Evolutionary conservation across 1,140 invertebrate genomes (phyloP).

Genomic region (Leptopilina clavipes): DNA sequence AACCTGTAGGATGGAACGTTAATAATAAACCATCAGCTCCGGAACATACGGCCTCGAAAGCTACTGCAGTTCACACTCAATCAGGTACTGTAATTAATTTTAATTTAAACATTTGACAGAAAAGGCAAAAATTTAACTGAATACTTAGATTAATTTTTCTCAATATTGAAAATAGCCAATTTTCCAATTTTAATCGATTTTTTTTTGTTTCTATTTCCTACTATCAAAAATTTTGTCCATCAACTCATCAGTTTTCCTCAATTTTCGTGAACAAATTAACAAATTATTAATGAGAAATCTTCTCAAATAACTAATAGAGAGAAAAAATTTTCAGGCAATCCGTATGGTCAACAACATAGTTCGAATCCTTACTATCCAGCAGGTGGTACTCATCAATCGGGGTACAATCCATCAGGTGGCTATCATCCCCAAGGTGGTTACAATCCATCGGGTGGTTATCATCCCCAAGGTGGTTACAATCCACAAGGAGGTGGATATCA

Average conservation of each 20-base stretch:
- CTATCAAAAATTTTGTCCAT: too few species aligned
- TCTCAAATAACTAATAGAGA: too few species aligned
- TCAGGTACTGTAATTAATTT: constrained; percentile 50
- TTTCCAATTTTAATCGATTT: too few species aligned
- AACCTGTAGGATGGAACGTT: constrained; percentile 68
- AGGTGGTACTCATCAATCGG: constrained; percentile 34
- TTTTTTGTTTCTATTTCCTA: too few species aligned
- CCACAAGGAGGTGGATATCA: background rate
- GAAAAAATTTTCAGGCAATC: too few species aligned
- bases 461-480: constrained; percentile 32
- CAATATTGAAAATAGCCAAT: too few species aligned
- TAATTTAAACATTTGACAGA: too few species aligned
- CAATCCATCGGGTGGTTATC: constrained; percentile 14
- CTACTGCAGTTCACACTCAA: constrained; percentile 66
- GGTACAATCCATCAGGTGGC: constrained; percentile 36
- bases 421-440: constrained; percentile 46
- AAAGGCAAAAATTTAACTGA: too few species aligned
- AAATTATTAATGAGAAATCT: too few species aligned
- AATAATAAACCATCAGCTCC: constrained; percentile 64
- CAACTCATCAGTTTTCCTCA: too few species aligned
- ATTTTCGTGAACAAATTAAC: too few species aligned
- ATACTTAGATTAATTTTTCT: too few species aligned
- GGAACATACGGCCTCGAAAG: constrained; percentile 57
- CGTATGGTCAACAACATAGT: constrained; percentile 37
- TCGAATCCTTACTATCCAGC: constrained; percentile 50